Evolutionary conservation across 2,113 vertebrate genomes (phyloP).

Genomic region (Seriola rivoliana): DNA sequence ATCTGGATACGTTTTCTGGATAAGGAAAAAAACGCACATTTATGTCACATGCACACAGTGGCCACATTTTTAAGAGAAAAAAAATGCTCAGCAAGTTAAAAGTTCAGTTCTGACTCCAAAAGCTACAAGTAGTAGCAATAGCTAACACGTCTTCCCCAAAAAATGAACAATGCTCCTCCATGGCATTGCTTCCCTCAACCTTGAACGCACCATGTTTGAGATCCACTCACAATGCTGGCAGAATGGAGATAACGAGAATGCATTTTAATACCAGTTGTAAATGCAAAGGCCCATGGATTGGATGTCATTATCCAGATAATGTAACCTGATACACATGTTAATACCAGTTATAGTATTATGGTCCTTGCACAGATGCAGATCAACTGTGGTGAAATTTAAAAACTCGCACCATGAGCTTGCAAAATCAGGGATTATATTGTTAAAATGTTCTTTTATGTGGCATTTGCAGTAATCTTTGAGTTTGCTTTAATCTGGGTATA

Average conservation of each 20-base stretch:
- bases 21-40: too few species aligned
- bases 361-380: neutral
- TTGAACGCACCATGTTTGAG: neutral
- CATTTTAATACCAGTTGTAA: neutral
- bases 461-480: neutral
- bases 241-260: neutral
- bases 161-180: neutral
- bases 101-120: too few species aligned
- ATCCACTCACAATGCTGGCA: neutral
- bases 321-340: neutral
- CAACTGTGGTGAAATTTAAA: neutral
- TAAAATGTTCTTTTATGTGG: neutral
- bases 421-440: neutral
- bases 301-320: neutral
- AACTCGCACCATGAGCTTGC: neutral
- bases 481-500: constrained; percentile 5
- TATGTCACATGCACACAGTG: too few species aligned
- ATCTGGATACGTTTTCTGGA: too few species aligned
- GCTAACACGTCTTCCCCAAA: neutral
- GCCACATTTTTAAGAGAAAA: too few species aligned
- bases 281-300: neutral
- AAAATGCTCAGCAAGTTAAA: too few species aligned
- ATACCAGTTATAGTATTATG: neutral
- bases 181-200: neutral
- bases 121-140: too few species aligned